Percentiles rank a stretch among this genome's conserved stretches.
phyloP scores from a whole-genome alignment of 2,797 vertebrate species.

The Bufotes viridis region DNA sequence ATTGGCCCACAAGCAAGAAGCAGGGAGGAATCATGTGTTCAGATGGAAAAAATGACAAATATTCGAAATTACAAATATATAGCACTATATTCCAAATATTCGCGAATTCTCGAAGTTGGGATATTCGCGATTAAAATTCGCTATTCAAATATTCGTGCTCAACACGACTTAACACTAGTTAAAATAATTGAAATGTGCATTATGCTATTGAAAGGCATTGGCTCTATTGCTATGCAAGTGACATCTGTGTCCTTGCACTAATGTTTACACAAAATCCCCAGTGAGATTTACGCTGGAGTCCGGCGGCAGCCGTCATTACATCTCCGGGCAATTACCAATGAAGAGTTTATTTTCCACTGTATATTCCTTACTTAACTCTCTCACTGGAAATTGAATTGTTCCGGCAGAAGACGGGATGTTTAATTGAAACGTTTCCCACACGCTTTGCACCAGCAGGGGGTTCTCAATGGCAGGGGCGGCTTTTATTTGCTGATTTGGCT shows the following conservation, averaged over 20 bases:
- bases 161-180: too few relatives aligned
- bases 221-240: too few relatives aligned
- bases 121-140: too few relatives aligned
- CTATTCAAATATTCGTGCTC: too few relatives aligned
- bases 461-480: not conserved
- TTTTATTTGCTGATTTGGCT: slow-evolving; percentile 29
- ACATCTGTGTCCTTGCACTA: not conserved
- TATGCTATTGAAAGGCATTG: too few relatives aligned
- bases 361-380: not conserved
- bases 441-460: slow-evolving; percentile 15
- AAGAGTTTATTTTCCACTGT: not conserved
- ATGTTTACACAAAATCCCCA: not conserved
- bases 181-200: too few relatives aligned
- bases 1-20: too few relatives aligned
- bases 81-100: too few relatives aligned
- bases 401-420: not conserved
- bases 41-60: too few relatives aligned
- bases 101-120: too few relatives aligned
- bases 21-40: too few relatives aligned
- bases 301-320: not conserved
- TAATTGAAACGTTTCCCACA: slow-evolving; percentile 37
- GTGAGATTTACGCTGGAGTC: not conserved
- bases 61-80: too few relatives aligned
- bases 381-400: slow-evolving; percentile 12
- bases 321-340: not conserved